These are phyloP conservation scores for Echinometra lucunter DNA, from an alignment of 53 echinoderm and acorn worm species.

Conservation along the genomic window DNA sequence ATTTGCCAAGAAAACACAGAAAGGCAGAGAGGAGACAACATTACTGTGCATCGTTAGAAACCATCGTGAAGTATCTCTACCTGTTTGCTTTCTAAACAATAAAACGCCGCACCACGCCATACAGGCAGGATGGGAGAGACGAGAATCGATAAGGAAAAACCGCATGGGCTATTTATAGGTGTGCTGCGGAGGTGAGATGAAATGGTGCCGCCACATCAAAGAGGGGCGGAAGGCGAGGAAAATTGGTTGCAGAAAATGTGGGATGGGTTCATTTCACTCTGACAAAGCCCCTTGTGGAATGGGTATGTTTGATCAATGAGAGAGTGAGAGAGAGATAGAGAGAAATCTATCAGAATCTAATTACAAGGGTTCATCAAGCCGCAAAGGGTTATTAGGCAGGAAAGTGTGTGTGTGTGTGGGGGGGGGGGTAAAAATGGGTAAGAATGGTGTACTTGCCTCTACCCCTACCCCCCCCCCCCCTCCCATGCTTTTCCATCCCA, in stretches of 20 bases:
- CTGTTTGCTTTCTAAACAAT: conserved; percentile 41
- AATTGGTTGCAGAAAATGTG: not conserved
- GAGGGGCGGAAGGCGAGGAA: not conserved
- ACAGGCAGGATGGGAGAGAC: not conserved
- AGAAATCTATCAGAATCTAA: not conserved
- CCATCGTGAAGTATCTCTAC: not conserved
- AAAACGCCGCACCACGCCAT: not conserved
- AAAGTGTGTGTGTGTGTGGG: not conserved
- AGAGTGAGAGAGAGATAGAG: too few species aligned
- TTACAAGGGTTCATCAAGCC: not conserved
- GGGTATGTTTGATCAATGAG: not conserved
- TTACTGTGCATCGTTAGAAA: not conserved
- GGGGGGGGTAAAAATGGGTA: not conserved
- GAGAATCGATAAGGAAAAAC: conserved; percentile 32
- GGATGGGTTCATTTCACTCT: not conserved
- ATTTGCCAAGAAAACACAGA: not conserved
- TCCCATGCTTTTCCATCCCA: too few species aligned
- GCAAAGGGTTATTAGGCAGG: too few species aligned
- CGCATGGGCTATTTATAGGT: conserved; percentile 18
- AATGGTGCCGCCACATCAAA: conserved; percentile 22
- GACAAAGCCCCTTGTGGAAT: not conserved
- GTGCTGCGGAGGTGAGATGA: not conserved
- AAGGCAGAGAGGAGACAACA: not conserved
- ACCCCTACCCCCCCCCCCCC: too few species aligned
- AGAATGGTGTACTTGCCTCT: not conserved